Evolutionary conservation across 2,113 vertebrate species (phyloP).

Genomic region (Labeo catla): DNA sequence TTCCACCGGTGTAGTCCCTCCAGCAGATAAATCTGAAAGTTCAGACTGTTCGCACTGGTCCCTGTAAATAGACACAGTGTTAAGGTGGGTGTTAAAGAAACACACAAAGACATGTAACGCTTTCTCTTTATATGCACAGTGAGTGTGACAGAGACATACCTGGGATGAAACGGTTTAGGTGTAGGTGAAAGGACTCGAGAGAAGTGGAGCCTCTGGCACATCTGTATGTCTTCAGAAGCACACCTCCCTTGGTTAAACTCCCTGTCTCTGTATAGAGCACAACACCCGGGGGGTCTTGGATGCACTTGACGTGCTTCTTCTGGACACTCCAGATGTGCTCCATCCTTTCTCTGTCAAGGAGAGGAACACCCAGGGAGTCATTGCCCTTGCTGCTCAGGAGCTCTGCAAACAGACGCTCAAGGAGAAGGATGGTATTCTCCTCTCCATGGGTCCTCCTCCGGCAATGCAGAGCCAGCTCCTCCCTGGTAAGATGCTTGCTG

Average conservation of each 20-base stretch:
- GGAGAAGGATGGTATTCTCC: not conserved
- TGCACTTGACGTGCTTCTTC: constrained; percentile 21
- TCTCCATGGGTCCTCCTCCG: constrained; percentile 29
- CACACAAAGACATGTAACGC: not conserved
- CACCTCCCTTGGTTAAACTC: constrained; percentile 13
- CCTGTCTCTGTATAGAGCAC: constrained; percentile 36
- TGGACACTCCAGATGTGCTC: constrained; percentile 33
- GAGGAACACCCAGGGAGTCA: constrained; percentile 32
- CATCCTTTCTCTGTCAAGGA: constrained; percentile 18
- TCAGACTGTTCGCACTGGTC: constrained; percentile 38
- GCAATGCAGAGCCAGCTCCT: constrained; percentile 17
- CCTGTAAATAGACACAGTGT: too few relatives aligned
- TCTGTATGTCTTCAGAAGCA: constrained; percentile 11
- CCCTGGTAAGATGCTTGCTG: constrained; percentile 12
- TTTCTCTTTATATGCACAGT: not conserved
- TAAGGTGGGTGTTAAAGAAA: too few relatives aligned
- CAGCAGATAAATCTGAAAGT: constrained; percentile 34
- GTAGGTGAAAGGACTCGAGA: constrained; percentile 35
- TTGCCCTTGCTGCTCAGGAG: not conserved
- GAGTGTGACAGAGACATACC: not conserved
- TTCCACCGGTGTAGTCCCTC: constrained; percentile 38
- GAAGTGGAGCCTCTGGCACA: constrained; percentile 37
- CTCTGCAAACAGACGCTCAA: constrained; percentile 10
- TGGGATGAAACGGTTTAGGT: constrained; percentile 42
- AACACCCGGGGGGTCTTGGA: constrained; percentile 41